These are phyloP conservation scores for Pangasius djambal DNA, from an alignment of 2,797 vertebrate species.

Conservation along the genomic window DNA sequence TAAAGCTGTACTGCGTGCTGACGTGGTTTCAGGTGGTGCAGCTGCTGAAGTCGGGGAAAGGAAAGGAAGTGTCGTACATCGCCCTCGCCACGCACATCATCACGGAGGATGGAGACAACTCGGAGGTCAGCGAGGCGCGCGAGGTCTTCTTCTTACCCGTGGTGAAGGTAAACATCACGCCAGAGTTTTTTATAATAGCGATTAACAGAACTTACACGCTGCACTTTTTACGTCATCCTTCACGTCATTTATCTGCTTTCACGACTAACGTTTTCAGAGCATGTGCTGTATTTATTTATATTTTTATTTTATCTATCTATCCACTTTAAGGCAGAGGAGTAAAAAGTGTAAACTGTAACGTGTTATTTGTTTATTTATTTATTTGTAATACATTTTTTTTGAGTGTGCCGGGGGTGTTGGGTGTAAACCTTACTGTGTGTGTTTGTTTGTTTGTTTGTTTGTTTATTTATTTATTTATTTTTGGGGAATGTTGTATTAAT, in stretches of 20 bases:
- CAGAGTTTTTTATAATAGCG: neutral
- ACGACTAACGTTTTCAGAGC: neutral
- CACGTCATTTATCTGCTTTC: neutral
- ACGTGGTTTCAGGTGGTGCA: constrained; percentile 83
- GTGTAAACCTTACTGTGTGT: no score
- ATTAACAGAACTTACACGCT: neutral
- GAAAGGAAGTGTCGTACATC: constrained; percentile 97
- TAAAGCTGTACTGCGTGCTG: neutral
- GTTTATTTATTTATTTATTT: neutral
- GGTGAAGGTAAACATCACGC: constrained; percentile 83
- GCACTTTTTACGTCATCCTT: neutral
- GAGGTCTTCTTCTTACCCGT: constrained; percentile 98
- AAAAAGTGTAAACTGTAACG: neutral
- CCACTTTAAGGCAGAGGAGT: no score
- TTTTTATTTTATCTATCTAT: no score
- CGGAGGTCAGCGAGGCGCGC: constrained; percentile 93
- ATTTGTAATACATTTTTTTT: no score
- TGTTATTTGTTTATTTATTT: no score
- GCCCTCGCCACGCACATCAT: constrained; percentile 97
- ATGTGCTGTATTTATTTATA: neutral
- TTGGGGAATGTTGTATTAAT: neutral
- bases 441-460: no score
- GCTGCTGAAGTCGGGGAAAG: constrained; percentile 92
- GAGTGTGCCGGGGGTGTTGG: no score
- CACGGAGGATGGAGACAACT: constrained; percentile 94